phyloP scores from a whole-genome alignment of 23 tunicate species.

The Halocynthia aurantium region DNA sequence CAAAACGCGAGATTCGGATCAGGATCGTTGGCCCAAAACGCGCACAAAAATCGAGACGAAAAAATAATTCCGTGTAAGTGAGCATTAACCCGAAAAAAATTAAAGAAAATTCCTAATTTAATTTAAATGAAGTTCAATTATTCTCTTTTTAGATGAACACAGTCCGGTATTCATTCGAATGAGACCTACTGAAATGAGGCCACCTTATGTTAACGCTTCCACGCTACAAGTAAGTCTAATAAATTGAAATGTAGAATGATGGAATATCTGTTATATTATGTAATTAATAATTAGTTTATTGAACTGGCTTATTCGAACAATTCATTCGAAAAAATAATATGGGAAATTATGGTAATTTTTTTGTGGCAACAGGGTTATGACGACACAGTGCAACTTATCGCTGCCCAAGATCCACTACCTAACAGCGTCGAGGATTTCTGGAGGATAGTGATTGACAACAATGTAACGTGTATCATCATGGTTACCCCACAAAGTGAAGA shows the following conservation, averaged over 20 bases:
- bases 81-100: neutral
- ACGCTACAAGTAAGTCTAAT: slow-evolving; percentile 26
- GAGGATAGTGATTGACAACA: slow-evolving; percentile 77
- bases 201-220: slow-evolving; percentile 68
- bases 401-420: slow-evolving; percentile 64
- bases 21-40: slow-evolving; percentile 40
- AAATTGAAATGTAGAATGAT: neutral
- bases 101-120: neutral
- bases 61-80: slow-evolving; percentile 71
- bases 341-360: neutral
- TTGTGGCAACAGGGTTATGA: slow-evolving; percentile 55
- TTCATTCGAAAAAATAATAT: neutral
- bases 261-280: neutral
- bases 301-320: neutral
- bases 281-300: neutral
- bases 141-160: slow-evolving; percentile 72
- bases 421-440: slow-evolving; percentile 70
- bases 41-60: slow-evolving; percentile 52
- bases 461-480: slow-evolving; percentile 75
- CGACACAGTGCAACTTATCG: slow-evolving; percentile 42
- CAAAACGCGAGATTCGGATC: slow-evolving; percentile 37
- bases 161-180: slow-evolving; percentile 64
- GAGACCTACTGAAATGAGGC: slow-evolving; percentile 59
- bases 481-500: slow-evolving; percentile 23
- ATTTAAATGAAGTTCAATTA: neutral